phyloP scores from a whole-genome alignment of 2,797 vertebrate genomes.

The Chaunax sp. region DNA sequence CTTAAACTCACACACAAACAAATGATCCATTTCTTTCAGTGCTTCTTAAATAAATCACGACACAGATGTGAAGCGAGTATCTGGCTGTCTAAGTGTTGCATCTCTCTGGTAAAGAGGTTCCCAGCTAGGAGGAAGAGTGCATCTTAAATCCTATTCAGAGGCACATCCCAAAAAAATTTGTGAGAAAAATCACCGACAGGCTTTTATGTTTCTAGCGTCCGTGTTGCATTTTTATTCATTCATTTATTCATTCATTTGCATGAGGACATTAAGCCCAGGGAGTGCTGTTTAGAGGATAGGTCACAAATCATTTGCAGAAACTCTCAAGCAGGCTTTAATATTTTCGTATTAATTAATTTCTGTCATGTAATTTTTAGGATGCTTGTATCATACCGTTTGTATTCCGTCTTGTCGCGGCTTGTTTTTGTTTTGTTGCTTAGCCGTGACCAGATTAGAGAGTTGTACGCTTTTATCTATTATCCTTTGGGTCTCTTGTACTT shows the following conservation, averaged over 20 bases:
- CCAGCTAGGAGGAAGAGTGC: conserved; percentile 8
- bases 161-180: conserved; percentile 29
- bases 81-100: conserved; percentile 12
- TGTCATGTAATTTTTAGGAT: conserved; percentile 16
- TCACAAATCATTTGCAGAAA: conserved; percentile 51
- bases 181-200: conserved; percentile 6
- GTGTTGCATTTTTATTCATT: conserved; percentile 35
- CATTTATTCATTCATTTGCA: conserved; percentile 60
- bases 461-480: conserved; percentile 16
- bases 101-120: conserved; percentile 26
- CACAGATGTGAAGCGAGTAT: neutral
- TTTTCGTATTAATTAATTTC: conserved; percentile 47
- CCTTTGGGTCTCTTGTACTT: conserved; percentile 13
- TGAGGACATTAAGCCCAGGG: conserved; percentile 22
- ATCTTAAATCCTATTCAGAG: conserved; percentile 20
- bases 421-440: conserved; percentile 32
- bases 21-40: neutral
- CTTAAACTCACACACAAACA: too few species aligned
- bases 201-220: conserved; percentile 37
- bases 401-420: neutral
- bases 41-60: neutral
- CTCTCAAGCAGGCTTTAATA: conserved; percentile 19
- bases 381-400: conserved; percentile 1
- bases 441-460: neutral
- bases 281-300: conserved; percentile 35